A percentile compares a stretch with the other conserved stretches of the same genome.
These are phyloP conservation scores for Montipora foliosa DNA, from an alignment of 64 coral and sea anemone species.

Conservation along the genomic window DNA sequence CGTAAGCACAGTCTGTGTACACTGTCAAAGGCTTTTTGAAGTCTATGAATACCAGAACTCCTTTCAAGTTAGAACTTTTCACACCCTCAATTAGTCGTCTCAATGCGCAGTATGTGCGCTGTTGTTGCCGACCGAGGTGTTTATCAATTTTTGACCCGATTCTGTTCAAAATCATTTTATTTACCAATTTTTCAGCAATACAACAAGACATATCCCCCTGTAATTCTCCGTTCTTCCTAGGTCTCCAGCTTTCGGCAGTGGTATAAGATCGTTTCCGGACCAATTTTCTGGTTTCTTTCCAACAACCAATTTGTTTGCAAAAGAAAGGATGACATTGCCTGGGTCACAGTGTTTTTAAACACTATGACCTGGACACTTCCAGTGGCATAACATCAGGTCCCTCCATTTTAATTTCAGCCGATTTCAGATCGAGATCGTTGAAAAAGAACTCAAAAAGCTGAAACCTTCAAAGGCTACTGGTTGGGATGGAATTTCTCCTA, in stretches of 20 bases:
- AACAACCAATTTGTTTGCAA: background rate
- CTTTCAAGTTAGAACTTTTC: background rate
- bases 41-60: constrained; percentile 49
- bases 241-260: constrained; percentile 71
- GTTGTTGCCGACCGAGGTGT: constrained; percentile 28
- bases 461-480: too few relatives aligned
- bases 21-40: constrained; percentile 46
- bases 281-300: constrained; percentile 62
- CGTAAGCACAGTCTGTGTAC: background rate
- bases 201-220: constrained; percentile 60
- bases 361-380: background rate
- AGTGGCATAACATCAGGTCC: constrained; percentile 56
- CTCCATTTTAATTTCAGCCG: too few relatives aligned
- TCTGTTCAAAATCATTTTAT: constrained; percentile 62
- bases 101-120: constrained; percentile 23
- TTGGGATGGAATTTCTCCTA: too few relatives aligned
- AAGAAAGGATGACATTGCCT: too few relatives aligned
- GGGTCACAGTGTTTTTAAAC: too few relatives aligned
- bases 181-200: constrained; percentile 46
- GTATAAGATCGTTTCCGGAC: constrained; percentile 48
- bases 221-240: constrained; percentile 57
- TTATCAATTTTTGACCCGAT: constrained; percentile 14
- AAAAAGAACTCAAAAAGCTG: too few relatives aligned
- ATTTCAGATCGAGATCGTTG: too few relatives aligned
- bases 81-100: constrained; percentile 1